These are phyloP conservation scores for Trachurus trachurus DNA, from an alignment of 2,797 vertebrate genomes.

Conservation along the genomic window DNA sequence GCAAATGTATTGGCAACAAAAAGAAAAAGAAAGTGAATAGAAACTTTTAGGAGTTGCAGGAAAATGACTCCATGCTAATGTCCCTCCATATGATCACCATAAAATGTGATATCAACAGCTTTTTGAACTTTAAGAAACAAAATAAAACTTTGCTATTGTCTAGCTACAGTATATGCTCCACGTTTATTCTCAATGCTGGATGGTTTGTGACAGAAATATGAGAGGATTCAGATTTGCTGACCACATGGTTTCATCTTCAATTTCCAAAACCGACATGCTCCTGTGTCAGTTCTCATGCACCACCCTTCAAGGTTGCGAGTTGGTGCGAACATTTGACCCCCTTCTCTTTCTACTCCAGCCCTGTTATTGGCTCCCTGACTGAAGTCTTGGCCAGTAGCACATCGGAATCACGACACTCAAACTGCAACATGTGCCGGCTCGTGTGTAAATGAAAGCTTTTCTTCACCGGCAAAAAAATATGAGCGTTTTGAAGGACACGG, in stretches of 20 bases:
- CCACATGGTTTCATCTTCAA: background rate
- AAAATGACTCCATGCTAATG: background rate
- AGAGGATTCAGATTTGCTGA: background rate
- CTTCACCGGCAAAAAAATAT: background rate
- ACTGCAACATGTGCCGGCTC: background rate
- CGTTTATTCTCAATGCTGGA: background rate
- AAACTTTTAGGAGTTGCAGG: too few species aligned
- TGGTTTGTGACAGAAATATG: background rate
- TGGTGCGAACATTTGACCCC: background rate
- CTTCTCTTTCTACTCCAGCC: background rate
- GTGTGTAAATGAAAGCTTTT: background rate
- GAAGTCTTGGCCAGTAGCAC: slow-evolving; percentile 1
- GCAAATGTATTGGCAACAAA: background rate
- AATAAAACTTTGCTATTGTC: background rate
- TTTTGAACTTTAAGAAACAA: background rate
- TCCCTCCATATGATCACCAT: background rate
- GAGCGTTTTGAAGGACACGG: background rate
- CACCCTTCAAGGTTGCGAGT: background rate
- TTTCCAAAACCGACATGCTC: background rate
- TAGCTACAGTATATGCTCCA: background rate
- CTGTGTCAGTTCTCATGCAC: background rate
- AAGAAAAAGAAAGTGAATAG: background rate
- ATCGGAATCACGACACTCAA: background rate
- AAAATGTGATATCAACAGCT: background rate
- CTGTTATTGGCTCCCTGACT: background rate